These are phyloP conservation scores for Diceros bicornis DNA, from an alignment of 2,797 vertebrate genomes.

Conservation along the genomic window DNA sequence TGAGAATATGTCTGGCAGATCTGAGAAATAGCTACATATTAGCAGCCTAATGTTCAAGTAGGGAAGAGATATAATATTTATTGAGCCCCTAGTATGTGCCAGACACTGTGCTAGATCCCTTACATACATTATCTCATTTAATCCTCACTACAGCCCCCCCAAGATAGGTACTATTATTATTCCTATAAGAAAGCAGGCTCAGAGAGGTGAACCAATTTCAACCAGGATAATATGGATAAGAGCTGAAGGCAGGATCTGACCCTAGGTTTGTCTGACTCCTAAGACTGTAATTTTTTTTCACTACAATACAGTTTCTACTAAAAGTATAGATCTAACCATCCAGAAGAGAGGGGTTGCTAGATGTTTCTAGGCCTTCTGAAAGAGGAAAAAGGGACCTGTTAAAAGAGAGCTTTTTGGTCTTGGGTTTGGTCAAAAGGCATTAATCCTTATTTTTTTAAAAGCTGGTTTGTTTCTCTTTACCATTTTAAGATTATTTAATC, in stretches of 20 bases:
- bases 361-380: neutral
- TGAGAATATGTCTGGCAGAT: neutral
- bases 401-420: neutral
- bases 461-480: neutral
- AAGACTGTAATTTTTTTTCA: conserved; percentile 8
- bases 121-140: conserved; percentile 36
- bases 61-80: conserved; percentile 27
- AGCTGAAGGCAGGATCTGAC: neutral
- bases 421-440: conserved; percentile 23
- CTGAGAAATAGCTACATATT: neutral
- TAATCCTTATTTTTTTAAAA: neutral
- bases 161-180: conserved; percentile 32
- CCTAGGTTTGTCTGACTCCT: neutral
- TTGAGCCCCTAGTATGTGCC: neutral
- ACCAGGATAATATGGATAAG: neutral
- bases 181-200: neutral
- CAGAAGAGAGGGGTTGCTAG: neutral
- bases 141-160: neutral
- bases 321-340: neutral
- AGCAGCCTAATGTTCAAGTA: neutral
- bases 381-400: neutral
- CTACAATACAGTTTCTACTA: conserved; percentile 31
- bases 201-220: conserved; percentile 27
- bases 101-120: neutral
- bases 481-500: conserved; percentile 57